phyloP scores from a whole-genome alignment of 2,888 invertebrate species.

The Antheraea yamamai region DNA sequence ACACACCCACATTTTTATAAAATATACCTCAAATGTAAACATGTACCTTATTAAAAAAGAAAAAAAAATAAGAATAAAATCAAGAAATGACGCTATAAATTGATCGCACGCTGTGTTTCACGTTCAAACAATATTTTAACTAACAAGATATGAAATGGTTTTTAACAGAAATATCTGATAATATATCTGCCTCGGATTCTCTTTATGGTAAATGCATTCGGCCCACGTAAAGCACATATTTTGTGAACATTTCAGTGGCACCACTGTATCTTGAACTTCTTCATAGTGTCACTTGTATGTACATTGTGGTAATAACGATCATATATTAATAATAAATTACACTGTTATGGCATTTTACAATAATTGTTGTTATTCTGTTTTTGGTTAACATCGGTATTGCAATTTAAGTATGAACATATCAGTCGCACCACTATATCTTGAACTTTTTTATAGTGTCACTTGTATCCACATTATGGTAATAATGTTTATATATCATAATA shows the following conservation, averaged over 20 bases:
- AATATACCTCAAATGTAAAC: constrained; percentile 33
- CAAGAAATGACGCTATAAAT: constrained; percentile 39
- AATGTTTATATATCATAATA: too few relatives aligned
- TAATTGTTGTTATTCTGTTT: too few relatives aligned
- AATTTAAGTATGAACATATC: not conserved
- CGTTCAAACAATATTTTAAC: constrained; percentile 9
- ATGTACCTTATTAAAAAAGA: constrained; percentile 25
- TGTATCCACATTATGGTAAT: too few relatives aligned
- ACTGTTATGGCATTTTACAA: too few relatives aligned
- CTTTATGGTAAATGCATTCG: not conserved
- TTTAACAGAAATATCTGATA: not conserved
- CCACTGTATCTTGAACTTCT: not conserved
- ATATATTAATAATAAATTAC: too few relatives aligned
- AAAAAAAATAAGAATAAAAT: constrained; percentile 41
- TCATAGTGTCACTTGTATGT: not conserved
- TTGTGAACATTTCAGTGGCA: not conserved
- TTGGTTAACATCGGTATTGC: too few relatives aligned
- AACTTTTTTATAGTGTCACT: not conserved
- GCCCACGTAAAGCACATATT: not conserved
- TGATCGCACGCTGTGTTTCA: constrained; percentile 43
- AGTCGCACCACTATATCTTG: not conserved
- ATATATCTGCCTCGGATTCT: not conserved
- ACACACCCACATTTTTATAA: constrained; percentile 49
- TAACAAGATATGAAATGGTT: constrained; percentile 1
- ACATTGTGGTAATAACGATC: too few relatives aligned